Percentiles rank a stretch among this genome's conserved stretches.
Evolutionary conservation across 2,888 invertebrate genomes (phyloP).

Genomic region (Platypus cylindrus): DNA sequence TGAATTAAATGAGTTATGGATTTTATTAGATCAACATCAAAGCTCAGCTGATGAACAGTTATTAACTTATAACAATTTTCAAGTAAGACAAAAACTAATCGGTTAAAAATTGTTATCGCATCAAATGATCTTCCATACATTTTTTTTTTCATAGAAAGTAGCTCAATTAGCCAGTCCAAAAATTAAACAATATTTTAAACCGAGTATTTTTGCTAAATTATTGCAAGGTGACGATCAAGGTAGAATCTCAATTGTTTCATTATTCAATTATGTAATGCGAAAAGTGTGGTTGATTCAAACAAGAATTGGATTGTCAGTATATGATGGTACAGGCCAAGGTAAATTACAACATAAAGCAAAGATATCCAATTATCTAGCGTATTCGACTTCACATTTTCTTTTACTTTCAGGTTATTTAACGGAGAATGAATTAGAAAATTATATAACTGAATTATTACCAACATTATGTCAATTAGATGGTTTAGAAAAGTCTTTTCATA

Average conservation of each 20-base stretch:
- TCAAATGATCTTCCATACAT: not conserved
- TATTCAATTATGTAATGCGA: constrained; percentile 92
- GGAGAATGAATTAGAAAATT: constrained; percentile 80
- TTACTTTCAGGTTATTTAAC: constrained; percentile 28
- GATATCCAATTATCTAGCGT: not conserved
- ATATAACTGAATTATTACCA: constrained; percentile 86
- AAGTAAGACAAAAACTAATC: constrained; percentile 22
- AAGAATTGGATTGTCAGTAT: constrained; percentile 81
- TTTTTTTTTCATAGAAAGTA: constrained; percentile 40
- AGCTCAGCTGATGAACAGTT: constrained; percentile 69
- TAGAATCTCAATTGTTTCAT: constrained; percentile 72
- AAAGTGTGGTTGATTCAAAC: constrained; percentile 94
- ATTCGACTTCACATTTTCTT: not conserved
- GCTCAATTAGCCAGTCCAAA: constrained; percentile 52
- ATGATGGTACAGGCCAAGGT: constrained; percentile 79
- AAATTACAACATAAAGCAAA: not conserved
- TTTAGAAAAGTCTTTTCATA: constrained; percentile 84
- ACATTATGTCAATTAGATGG: constrained; percentile 83
- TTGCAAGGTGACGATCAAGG: constrained; percentile 79
- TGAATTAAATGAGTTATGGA: constrained; percentile 74
- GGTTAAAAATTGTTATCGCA: not conserved
- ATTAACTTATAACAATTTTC: constrained; percentile 75
- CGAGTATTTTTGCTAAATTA: constrained; percentile 76
- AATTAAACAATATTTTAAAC: constrained; percentile 59
- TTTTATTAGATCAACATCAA: constrained; percentile 67